These are phyloP conservation scores for Aphelinus certus DNA, from an alignment of 1,140 invertebrate genomes.

Conservation along the genomic window DNA sequence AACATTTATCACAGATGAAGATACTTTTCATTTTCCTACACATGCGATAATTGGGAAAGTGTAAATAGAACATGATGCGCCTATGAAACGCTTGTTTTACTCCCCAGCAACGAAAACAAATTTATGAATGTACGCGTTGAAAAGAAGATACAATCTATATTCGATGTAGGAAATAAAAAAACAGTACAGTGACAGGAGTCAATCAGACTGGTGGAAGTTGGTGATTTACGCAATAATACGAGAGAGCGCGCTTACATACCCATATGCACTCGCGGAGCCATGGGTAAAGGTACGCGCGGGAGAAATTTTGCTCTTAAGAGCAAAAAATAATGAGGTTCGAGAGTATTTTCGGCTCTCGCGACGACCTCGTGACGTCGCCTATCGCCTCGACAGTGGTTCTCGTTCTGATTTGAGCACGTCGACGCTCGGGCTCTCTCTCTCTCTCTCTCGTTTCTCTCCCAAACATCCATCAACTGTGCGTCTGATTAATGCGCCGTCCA, in stretches of 20 bases:
- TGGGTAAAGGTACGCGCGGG: not conserved
- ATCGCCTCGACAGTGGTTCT: slow-evolving; percentile 47
- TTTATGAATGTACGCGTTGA: too few species aligned
- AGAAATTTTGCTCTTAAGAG: slow-evolving; percentile 37
- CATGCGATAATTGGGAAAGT: too few species aligned
- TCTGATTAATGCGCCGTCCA: slow-evolving; percentile 21
- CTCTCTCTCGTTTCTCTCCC: not conserved
- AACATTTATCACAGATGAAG: too few species aligned
- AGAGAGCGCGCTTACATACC: not conserved
- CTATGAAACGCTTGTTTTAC: too few species aligned
- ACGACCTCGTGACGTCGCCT: slow-evolving; percentile 56
- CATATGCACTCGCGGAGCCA: too few species aligned
- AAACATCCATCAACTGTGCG: slow-evolving; percentile 26
- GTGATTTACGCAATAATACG: not conserved
- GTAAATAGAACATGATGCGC: too few species aligned
- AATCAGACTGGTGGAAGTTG: too few species aligned
- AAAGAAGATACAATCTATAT: too few species aligned
- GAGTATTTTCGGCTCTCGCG: slow-evolving; percentile 53
- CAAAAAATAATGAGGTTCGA: slow-evolving; percentile 54
- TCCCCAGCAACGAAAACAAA: too few species aligned
- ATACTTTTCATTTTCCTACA: too few species aligned
- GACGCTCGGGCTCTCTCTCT: not conserved
- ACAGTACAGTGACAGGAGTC: too few species aligned
- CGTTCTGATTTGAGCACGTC: slow-evolving; percentile 38
- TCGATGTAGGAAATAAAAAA: too few species aligned